Percentiles rank a stretch among this genome's conserved stretches.
phyloP scores from a whole-genome alignment of 2,888 invertebrate genomes.

The Eilema caniola region DNA sequence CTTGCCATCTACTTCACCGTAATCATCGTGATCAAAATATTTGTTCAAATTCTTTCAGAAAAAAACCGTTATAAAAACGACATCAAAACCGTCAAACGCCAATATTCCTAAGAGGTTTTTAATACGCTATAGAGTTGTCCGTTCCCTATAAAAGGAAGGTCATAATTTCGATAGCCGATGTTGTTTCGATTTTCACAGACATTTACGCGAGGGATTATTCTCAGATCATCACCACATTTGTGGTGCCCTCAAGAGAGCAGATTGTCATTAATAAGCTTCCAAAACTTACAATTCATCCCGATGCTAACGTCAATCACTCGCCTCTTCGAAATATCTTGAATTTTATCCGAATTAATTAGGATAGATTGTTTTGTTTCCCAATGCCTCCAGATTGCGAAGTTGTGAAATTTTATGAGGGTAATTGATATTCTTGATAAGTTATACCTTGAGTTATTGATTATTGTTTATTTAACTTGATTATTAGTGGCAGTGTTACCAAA shows the following conservation, averaged over 20 bases:
- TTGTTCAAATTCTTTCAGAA: no score
- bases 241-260: constrained; percentile 49
- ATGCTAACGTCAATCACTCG: constrained; percentile 60
- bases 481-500: not conserved
- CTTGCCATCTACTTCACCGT: not conserved
- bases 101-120: constrained; percentile 17
- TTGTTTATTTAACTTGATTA: not conserved
- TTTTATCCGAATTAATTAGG: constrained; percentile 14
- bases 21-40: not conserved
- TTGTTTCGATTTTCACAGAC: constrained; percentile 23
- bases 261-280: constrained; percentile 65
- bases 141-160: constrained; percentile 4
- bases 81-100: not conserved
- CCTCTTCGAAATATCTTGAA: constrained; percentile 27
- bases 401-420: constrained; percentile 10
- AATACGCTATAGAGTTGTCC: constrained; percentile 11
- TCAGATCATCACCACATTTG: constrained; percentile 54
- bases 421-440: constrained; percentile 14
- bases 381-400: constrained; percentile 1
- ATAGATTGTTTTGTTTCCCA: not conserved
- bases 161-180: constrained; percentile 22
- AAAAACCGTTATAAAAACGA: not conserved
- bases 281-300: constrained; percentile 52
- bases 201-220: constrained; percentile 28
- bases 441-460: not conserved